A percentile compares a stretch with the other conserved stretches of the same genome.
phyloP scores from a whole-genome alignment of 2,113 vertebrate genomes.

The Myotis lucifugus region DNA sequence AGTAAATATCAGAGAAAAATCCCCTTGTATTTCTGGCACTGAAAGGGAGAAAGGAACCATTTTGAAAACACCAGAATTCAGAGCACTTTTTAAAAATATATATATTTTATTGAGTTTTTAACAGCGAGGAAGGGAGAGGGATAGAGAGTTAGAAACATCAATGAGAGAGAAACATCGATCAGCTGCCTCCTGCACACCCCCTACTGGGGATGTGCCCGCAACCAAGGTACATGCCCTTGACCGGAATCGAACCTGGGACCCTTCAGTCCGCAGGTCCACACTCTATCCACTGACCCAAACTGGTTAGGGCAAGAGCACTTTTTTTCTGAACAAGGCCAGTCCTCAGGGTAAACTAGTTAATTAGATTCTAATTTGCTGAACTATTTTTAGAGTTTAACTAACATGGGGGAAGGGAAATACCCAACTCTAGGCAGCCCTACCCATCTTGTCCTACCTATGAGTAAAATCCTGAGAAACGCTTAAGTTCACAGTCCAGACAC shows the following conservation, averaged over 20 bases:
- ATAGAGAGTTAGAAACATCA: too few relatives aligned
- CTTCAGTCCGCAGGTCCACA: too few relatives aligned
- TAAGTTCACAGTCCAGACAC: background rate
- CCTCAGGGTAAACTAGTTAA: background rate
- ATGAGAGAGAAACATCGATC: too few relatives aligned
- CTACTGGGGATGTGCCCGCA: too few relatives aligned
- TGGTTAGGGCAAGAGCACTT: too few relatives aligned
- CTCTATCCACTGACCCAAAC: too few relatives aligned
- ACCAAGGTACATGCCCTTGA: too few relatives aligned
- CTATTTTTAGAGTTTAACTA: background rate
- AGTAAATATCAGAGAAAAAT: background rate
- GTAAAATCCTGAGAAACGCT: background rate
- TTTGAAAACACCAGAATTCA: background rate
- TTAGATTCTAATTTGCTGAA: background rate
- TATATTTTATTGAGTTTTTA: too few relatives aligned
- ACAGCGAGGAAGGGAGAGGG: too few relatives aligned
- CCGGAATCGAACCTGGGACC: too few relatives aligned
- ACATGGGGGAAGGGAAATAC: background rate
- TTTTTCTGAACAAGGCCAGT: background rate
- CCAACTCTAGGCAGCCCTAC: background rate
- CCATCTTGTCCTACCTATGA: background rate
- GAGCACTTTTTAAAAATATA: background rate
- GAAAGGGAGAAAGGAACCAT: background rate
- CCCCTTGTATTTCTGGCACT: background rate
- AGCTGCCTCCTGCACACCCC: too few relatives aligned